A percentile compares a stretch with the other conserved stretches of the same genome.
Evolutionary conservation across 2,888 invertebrate genomes (phyloP).

Genomic region (Tetragnatha montana): DNA sequence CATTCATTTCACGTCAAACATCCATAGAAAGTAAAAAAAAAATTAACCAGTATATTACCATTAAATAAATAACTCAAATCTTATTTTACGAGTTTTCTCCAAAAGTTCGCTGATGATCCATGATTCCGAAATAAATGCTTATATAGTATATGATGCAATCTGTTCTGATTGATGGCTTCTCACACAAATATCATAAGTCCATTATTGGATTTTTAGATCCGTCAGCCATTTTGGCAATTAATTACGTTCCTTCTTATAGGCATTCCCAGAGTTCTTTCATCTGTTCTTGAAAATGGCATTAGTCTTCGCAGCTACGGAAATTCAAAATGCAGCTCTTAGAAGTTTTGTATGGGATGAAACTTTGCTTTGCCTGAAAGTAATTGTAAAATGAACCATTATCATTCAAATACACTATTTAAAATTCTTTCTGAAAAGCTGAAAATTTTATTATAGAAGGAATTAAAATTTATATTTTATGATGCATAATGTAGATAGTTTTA

Average conservation of each 20-base stretch:
- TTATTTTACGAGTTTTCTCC: not conserved
- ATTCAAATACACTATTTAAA: not conserved
- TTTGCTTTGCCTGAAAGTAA: no score
- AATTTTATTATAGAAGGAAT: no score
- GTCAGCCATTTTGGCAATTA: conserved; percentile 39
- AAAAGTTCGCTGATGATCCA: not conserved
- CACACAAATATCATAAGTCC: conserved; percentile 29
- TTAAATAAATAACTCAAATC: not conserved
- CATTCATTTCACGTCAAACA: not conserved
- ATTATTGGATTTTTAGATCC: conserved; percentile 41
- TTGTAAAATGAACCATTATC: not conserved
- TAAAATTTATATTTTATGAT: no score
- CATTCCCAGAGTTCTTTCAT: conserved; percentile 1
- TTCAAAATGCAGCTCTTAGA: not conserved
- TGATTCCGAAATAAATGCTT: conserved; percentile 1
- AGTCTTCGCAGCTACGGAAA: conserved; percentile 19
- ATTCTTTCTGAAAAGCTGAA: no score
- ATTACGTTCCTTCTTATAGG: conserved; percentile 21
- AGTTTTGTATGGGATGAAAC: not conserved
- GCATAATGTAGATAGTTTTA: no score
- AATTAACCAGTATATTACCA: not conserved
- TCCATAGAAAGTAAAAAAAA: no score
- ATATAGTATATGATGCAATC: not conserved
- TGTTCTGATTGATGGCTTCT: conserved; percentile 34
- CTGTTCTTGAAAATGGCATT: conserved; percentile 30